Evolutionary conservation across 2,888 invertebrate species (phyloP), one percentile per base, ranked within the genome.

Genomic region (Gryllus longicercus): DNA sequence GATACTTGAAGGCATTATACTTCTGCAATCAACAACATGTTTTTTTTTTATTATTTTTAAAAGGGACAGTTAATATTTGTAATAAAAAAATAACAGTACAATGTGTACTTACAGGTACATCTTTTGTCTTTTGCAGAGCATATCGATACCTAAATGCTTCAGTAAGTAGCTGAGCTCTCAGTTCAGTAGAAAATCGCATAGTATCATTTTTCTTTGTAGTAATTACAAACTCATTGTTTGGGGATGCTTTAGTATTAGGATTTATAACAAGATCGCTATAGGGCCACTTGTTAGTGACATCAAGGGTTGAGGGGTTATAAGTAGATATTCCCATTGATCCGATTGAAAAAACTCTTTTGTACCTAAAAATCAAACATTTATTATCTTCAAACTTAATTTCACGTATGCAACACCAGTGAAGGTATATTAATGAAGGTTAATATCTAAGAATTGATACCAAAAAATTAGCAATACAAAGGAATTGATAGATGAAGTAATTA

Each of bases 181-280:
- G 95, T 85, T 99, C 99, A 0, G 97, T 96, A 16, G 98, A 97
- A 87, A 99, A 97, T 86, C 93, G 95, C 95, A 99, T 98, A 16
- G 93, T 93, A 86, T 98, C 99, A 77, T 95, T 95, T 85, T 96
- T 97, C 85, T 94, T 94, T 90, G 96, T 94, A 16, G 93, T 92
- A 84, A 96, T 92, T 80, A 93, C 91, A 85, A 95, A 95, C 86
- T 95, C 95, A 87, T 91, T 90, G 88, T 88, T 85, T 85, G 85
- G 90, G 87, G 85, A 91, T 90, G 80, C 90, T 51, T 84, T 85
- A 12, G 84, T 83, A 50, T 81, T 87, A 11, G 93, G 92, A 51
- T 91, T 92, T 82, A 94, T 91, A 63, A 63, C 16, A 81, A 97
- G 93, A 86, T 96, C 96, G 5, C 92, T 90, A 85, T 95, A 96